Percentiles rank a stretch among this genome's conserved stretches.
Evolutionary conservation across 2,797 vertebrate genomes (phyloP).

Genomic region (Bucorvus abyssinicus): DNA sequence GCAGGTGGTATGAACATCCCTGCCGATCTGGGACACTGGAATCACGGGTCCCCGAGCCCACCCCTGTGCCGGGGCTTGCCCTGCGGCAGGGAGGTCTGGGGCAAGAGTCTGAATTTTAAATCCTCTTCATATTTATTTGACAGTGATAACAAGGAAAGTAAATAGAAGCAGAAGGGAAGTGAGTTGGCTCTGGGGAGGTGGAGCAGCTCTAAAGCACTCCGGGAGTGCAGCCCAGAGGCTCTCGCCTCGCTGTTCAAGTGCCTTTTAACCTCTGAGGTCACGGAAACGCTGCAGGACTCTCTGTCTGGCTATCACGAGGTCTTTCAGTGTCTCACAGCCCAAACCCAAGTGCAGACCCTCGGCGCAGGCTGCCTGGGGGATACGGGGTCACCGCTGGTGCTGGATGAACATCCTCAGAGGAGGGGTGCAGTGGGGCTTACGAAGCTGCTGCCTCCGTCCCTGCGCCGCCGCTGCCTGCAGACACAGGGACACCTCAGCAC

Average conservation of each 20-base stretch:
- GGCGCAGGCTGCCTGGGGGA: neutral
- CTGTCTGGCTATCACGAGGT: neutral
- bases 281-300: neutral
- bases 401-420: neutral
- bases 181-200: neutral
- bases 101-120: neutral
- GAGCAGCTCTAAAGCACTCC: neutral
- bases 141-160: neutral
- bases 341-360: neutral
- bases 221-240: neutral
- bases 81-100: neutral
- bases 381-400: neutral
- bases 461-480: neutral
- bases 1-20: neutral
- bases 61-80: neutral
- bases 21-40: neutral
- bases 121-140: neutral
- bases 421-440: neutral
- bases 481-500: neutral
- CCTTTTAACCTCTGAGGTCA: neutral
- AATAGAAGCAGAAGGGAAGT: neutral
- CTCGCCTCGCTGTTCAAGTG: neutral
- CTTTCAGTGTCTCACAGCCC: neutral
- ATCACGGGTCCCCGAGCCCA: accelerated
- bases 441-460: neutral